Conservation (phyloP, 2,113 vertebrate species). For the Xiphophorus couchianus region DNA sequence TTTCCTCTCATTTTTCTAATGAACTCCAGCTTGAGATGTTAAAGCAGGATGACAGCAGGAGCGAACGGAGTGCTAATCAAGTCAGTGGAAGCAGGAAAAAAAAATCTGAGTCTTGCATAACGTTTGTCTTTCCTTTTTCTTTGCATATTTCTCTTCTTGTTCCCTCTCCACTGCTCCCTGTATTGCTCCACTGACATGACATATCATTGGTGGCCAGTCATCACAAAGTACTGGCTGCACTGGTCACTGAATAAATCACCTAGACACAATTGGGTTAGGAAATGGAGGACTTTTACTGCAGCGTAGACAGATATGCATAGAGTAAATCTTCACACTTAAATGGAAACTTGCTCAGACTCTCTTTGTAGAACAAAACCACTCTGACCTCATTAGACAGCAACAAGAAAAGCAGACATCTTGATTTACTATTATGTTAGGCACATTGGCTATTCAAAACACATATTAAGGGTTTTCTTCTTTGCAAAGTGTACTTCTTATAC, state of each 20-base stretch:
- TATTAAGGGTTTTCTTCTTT: too few relatives aligned
- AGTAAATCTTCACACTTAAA: conserved; percentile 10
- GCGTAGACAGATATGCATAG: conserved; percentile 9
- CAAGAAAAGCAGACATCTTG: background rate
- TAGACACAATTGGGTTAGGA: conserved; percentile 74
- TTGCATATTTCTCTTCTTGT: conserved; percentile 2
- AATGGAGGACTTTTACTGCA: conserved; percentile 21
- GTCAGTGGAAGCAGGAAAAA: conserved; percentile 67
- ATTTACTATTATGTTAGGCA: too few relatives aligned
- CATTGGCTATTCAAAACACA: too few relatives aligned
- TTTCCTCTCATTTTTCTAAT: conserved; percentile 75
- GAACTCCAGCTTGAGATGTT: conserved; percentile 71
- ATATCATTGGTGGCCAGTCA: conserved; percentile 71
- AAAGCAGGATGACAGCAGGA: conserved; percentile 79
- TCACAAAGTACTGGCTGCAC: conserved; percentile 52
- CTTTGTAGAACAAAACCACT: background rate
- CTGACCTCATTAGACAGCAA: conserved; percentile 9
- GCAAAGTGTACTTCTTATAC: background rate
- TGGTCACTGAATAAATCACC: conserved; percentile 75
- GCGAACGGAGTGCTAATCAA: conserved; percentile 75
- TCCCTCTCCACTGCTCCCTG: conserved; percentile 7
- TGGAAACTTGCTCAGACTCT: conserved; percentile 12
- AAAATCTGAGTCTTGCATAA: conserved; percentile 20
- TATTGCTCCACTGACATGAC: conserved; percentile 57
- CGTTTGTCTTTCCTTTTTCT: conserved; percentile 23